Conservation (phyloP, 2,797 vertebrate genomes). For the Aeoliscus strigatus region DNA sequence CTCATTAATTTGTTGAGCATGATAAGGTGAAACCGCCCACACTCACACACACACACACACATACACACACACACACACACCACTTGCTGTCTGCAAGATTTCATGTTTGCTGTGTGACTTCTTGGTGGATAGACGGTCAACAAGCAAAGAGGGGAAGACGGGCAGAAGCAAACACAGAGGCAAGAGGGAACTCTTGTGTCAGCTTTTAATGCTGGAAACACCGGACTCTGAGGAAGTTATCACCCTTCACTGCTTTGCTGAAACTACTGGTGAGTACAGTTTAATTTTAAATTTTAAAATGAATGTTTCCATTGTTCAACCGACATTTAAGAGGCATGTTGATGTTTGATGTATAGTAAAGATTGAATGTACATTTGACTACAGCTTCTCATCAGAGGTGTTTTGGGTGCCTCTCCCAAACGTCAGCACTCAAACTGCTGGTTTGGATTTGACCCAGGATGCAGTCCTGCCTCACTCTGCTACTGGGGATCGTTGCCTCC, state of each 20-base stretch:
- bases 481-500: constrained; percentile 54
- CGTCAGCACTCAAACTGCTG: constrained; percentile 20
- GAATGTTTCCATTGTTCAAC: neutral
- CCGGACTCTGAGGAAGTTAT: constrained; percentile 24
- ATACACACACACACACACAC: constrained; percentile 15
- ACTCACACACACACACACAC: constrained; percentile 11
- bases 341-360: neutral
- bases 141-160: constrained; percentile 49
- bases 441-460: constrained; percentile 59
- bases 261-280: constrained; percentile 46
- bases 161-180: constrained; percentile 22
- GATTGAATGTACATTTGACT: constrained; percentile 27
- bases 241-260: constrained; percentile 10
- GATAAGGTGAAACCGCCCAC: constrained; percentile 41
- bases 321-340: neutral
- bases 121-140: constrained; percentile 33
- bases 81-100: constrained; percentile 32
- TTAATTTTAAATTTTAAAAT: constrained; percentile 3
- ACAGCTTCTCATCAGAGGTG: constrained; percentile 13
- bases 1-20: constrained; percentile 62
- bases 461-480: constrained; percentile 50
- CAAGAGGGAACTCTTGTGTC: constrained; percentile 27
- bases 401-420: constrained; percentile 4
- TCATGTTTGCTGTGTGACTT: constrained; percentile 55
- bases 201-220: constrained; percentile 47